phyloP scores from a whole-genome alignment of 2,888 invertebrate species.

The Papilio demoleus region DNA sequence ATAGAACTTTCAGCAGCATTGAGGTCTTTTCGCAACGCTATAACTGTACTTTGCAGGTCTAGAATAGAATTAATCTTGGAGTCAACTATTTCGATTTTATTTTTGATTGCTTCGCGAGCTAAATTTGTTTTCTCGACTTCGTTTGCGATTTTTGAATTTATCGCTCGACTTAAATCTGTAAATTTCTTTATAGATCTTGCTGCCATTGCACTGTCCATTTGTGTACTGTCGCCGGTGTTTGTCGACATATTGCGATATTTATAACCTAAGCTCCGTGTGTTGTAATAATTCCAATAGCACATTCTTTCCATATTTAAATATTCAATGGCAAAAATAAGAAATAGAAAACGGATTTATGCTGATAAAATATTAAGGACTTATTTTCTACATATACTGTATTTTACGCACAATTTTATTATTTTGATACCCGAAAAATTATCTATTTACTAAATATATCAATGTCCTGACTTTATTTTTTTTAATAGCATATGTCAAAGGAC shows the following conservation, averaged over 20 bases:
- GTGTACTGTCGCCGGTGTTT: conserved; percentile 64
- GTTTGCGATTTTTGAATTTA: conserved; percentile 56
- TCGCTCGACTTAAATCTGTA: conserved; percentile 61
- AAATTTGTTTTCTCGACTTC: conserved; percentile 56
- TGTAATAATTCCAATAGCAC: conserved; percentile 71
- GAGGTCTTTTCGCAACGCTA: conserved; percentile 56
- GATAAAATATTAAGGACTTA: background rate
- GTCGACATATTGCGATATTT: conserved; percentile 73
- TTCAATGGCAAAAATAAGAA: background rate
- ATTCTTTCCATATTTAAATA: conserved; percentile 59
- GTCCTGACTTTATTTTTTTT: background rate
- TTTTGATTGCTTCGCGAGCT: conserved; percentile 57
- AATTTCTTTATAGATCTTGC: conserved; percentile 62
- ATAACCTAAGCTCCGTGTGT: conserved; percentile 67
- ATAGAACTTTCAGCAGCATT: conserved; percentile 52
- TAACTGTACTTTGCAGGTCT: conserved; percentile 60
- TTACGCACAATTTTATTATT: background rate
- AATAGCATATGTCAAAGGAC: background rate
- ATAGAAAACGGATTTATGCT: background rate
- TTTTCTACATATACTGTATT: background rate
- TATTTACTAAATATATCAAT: background rate
- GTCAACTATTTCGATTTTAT: conserved; percentile 62
- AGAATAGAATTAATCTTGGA: conserved; percentile 65
- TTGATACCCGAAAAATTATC: background rate
- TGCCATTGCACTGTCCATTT: conserved; percentile 54